Conservation (phyloP, 2,113 vertebrate genomes). For the Rhadina sibilatrix region DNA sequence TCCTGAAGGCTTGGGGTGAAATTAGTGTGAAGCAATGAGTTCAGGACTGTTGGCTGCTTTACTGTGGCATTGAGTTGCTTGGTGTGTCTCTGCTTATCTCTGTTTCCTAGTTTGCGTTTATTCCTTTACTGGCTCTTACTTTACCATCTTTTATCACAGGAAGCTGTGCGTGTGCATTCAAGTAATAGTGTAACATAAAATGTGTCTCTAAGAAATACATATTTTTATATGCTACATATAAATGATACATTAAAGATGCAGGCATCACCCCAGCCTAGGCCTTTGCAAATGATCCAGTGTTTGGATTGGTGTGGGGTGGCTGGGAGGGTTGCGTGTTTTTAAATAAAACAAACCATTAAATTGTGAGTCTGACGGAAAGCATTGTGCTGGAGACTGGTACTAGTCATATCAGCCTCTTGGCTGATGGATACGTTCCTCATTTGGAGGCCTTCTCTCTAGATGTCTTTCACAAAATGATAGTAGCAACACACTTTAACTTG, state of each 20-base stretch:
- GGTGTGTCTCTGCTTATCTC: background rate
- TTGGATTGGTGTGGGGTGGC: background rate
- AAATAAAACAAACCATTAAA: background rate
- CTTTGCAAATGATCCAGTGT: background rate
- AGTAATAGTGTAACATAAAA: background rate
- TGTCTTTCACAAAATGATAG: background rate
- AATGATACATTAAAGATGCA: background rate
- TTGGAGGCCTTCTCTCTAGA: background rate
- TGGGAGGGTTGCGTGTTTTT: background rate
- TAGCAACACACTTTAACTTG: background rate
- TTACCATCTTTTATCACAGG: background rate
- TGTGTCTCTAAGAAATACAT: background rate
- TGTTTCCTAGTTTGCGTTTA: background rate
- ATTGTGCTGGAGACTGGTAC: background rate
- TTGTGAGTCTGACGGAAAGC: background rate
- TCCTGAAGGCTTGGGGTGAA: background rate
- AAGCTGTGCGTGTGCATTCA: background rate
- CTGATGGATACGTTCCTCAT: background rate
- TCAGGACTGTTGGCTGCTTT: background rate
- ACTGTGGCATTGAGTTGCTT: background rate
- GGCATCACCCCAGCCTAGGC: background rate
- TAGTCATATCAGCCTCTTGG: background rate
- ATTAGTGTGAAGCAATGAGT: background rate
- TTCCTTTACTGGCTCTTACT: background rate
- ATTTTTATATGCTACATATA: background rate